Base-by-base conservation (phyloP, 2,113 vertebrate genomes). In the Gadus chalcogrammus region DNA sequence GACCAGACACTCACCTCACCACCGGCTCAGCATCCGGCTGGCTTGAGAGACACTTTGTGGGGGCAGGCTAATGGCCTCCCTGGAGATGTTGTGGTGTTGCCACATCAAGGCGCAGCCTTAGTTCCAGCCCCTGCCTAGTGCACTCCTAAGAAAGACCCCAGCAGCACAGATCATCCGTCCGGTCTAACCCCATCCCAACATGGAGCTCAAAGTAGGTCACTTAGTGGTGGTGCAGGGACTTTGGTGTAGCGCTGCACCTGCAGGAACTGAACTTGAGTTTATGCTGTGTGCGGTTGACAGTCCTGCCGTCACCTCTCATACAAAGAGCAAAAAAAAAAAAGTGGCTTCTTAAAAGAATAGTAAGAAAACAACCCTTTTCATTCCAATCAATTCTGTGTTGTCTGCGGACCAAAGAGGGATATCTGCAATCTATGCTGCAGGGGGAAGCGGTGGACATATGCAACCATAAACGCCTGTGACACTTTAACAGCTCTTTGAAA, bases 41-140 rank as follows among this genome's bases (percentile, higher is more conserved):
- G 61, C 65, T 70, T 53, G 62, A 77, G 31, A 72, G 64, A 77
- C 68, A 48, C 16, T 61, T 70, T 61, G 2, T 12, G 3, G 20
- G 66, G 28, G 61, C 56, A 65, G 13, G 65, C 60, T 82, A 76
- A 82, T 79, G 81, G 78, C 65, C 38, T 82, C 83, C 72, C 79
- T 1, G 62, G 70, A 81, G 81, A 73, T 15, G 1, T 61, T 60
- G 72, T 8, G 35, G 65, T 53, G 1, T 22, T 64, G 56, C 61
- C 20, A 22, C 64, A 53, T 20, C 15, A 2, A 56, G 61, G 64
- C 66, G 61, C 42, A n/a, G 73, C 70, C 18, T 42, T 3, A 61
- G 62, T 58, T 48, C 42, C 42, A 63, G 9, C 48, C 61, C 61
- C 24, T 65, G 59, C 28, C 65, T 65, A n/a, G 42, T 48, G 27